These are phyloP conservation scores for Henricia sp. DNA, from an alignment of 53 echinoderm and acorn worm species.

Conservation along the genomic window DNA sequence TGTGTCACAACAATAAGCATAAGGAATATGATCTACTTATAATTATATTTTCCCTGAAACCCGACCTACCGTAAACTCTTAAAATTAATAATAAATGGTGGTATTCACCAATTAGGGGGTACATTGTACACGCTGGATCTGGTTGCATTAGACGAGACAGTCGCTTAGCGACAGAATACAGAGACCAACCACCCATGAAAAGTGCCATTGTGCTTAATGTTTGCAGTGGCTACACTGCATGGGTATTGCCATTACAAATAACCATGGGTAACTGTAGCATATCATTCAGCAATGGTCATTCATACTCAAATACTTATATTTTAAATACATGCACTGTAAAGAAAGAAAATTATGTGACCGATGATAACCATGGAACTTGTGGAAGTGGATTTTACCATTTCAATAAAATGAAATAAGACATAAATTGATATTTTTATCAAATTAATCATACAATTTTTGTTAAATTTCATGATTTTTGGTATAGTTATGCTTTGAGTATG, in stretches of 20 bases:
- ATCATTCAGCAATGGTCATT: no score
- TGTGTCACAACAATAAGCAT: no score
- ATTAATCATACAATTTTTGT: no score
- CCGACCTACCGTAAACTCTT: neutral
- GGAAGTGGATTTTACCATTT: no score
- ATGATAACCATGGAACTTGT: no score
- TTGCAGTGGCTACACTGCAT: conserved; percentile 1
- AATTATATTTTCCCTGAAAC: neutral
- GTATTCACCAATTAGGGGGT: neutral
- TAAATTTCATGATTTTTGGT: no score
- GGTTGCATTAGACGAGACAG: neutral
- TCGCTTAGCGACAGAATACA: conserved; percentile 10
- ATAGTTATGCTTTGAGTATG: no score
- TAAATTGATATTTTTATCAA: no score
- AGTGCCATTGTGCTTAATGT: neutral
- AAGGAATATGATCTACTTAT: neutral
- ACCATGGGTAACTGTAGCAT: neutral
- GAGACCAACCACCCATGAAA: neutral
- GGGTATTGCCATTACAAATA: conserved; percentile 2
- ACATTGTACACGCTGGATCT: neutral
- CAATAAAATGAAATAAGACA: no score
- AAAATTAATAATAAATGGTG: neutral
- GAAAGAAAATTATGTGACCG: no score
- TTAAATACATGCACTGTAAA: no score
- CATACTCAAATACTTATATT: no score